A percentile compares a stretch with the other conserved stretches of the same genome.
Conservation (phyloP, 1,140 invertebrate species). For the Anastrepha obliqua region DNA sequence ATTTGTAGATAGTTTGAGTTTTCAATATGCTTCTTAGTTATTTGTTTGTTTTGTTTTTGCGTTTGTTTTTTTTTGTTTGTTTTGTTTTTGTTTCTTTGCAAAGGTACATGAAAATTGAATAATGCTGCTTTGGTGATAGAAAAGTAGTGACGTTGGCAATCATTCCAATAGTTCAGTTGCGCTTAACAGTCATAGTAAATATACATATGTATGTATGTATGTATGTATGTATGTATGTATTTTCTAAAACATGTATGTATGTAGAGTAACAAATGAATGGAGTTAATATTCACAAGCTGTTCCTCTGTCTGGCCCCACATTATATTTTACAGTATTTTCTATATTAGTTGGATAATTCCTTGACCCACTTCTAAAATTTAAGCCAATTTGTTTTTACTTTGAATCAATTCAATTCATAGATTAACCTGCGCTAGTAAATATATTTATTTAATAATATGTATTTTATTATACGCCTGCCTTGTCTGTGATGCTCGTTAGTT, state of each 20-base stretch:
- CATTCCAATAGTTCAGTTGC: not conserved
- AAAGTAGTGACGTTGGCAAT: constrained; percentile 30
- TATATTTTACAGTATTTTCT: too few species aligned
- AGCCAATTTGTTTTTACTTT: not conserved
- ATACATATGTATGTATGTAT: not conserved
- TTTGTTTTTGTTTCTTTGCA: constrained; percentile 58
- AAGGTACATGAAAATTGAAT: constrained; percentile 71
- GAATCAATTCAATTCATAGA: not conserved
- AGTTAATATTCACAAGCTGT: too few species aligned
- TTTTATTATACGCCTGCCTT: not conserved
- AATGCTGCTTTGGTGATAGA: constrained; percentile 45
- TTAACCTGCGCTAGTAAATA: not conserved
- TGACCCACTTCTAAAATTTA: too few species aligned
- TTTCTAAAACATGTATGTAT: not conserved
- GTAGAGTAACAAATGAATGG: not conserved
- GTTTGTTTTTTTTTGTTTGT: constrained; percentile 51
- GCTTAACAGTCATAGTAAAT: constrained; percentile 59
- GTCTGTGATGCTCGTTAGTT: not conserved
- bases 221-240: not conserved
- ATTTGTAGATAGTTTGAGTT: constrained; percentile 59
- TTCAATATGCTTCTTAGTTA: constrained; percentile 55
- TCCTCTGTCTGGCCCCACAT: too few species aligned
- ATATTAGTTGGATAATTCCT: too few species aligned
- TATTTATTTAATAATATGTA: not conserved
- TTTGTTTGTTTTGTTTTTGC: constrained; percentile 54